Base-by-base conservation (phyloP, 2,797 vertebrate genomes). In the Cottoperca gobio region DNA sequence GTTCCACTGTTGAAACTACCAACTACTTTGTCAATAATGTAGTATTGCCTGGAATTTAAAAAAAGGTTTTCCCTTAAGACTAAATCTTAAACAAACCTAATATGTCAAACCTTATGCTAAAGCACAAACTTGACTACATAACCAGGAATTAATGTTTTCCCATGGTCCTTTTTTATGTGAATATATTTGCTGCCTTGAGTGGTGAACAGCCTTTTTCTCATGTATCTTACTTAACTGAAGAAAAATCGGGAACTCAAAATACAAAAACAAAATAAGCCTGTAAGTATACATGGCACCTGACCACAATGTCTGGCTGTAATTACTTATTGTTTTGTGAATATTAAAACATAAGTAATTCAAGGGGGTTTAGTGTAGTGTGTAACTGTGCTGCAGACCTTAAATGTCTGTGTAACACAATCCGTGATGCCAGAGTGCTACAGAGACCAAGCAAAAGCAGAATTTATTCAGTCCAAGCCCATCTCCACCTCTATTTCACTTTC, bases 11-110 rank as follows among this genome's bases (percentile, higher is more conserved):
- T 16, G 0, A 93, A 53, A 72, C 58, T 55, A 76, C 84, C 35
- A 65, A 90, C 23, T 87, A 76, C 61, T 88, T 94, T 6, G 78
- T 93, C 70, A 82, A 94, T 5, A 85, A 90, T 1, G 86, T 93
- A 46, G 65, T 93, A 64, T 95, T 95, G 0, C 10, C n/a, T 54
- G 6, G 11, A 52, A 59, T 95, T 67, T 24, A 0, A 17, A 39
- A 76, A 37, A 37, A 2, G n/a, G n/a, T 23, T 57, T 73, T 58
- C 33, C 4, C 10, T 23, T 13, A 3, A 95, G 93, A 91, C 83
- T 45, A 57, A 46, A 50, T 54, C 4, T 39, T 24, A 48, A 54
- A 61, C 57, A n/a, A 48, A 24, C 0, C 3, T 21, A 9, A 58
- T 26, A 12, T 39, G 8, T 17, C n/a, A 54, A 37, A 40, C 23